Evolutionary conservation across 2,797 vertebrate genomes (phyloP), one percentile per base, ranked within the genome.

Genomic region (Acrossocheilus fasciatus): DNA sequence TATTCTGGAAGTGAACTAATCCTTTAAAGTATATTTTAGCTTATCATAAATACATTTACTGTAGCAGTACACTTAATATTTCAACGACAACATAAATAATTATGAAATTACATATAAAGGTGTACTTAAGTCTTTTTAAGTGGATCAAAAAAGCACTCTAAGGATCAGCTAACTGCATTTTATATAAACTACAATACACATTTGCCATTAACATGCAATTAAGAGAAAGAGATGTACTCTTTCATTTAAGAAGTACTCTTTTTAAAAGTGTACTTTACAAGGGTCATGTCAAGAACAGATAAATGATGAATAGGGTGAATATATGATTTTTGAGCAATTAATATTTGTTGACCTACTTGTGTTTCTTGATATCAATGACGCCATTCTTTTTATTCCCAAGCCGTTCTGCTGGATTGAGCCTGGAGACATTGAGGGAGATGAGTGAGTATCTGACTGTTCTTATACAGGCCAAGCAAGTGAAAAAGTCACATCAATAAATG

Each of bases 321-420:
- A 59, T n/a, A 59, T 59, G 1, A 6, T 30, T 64, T 64, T 30
- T 30, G 2, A 64, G 26, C 62, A 66, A 66, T 8, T 17, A 0
- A 66, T 66, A 66, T 66, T 66, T 34, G 64, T 34, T 76, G 68
- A 84, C 88, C 2, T 64, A 96, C 96, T 96, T 96, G 92, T 96
- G 95, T 90, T 96, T 96, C 90, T 96, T 95, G 78, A 96, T 96
- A 76, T 96, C 96, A 62, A 90, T 91, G 86, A 96, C 95, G 75
- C 95, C 95, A n/a, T 94, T 95, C 91, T 96, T 96, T 90, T 96
- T 95, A 91, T 96, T 96, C 36, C 96, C 96, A 74, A 96, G 92
- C 59, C 96, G 90, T 89, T 96, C 95, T 70, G 95, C 94, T 77
- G 95, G 96, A 87, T 94, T 96, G 10, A 96, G 89, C 84, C 96